phyloP scores from a whole-genome alignment of 2,888 invertebrate genomes.

The Phyllotreta striolata region DNA sequence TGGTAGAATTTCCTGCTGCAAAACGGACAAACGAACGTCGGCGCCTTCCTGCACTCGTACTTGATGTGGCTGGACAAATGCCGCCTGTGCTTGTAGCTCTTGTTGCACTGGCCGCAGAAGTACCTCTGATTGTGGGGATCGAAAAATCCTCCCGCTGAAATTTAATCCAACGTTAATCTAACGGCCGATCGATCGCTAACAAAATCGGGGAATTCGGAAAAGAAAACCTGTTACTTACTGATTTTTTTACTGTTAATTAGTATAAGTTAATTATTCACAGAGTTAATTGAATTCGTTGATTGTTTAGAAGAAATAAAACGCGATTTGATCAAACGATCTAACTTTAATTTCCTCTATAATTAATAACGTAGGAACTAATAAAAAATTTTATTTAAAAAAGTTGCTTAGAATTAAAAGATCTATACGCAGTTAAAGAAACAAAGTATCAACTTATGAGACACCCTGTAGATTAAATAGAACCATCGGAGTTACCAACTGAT shows the following conservation, averaged over 20 bases:
- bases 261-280: not conserved
- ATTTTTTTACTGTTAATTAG: too few species aligned
- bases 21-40: constrained; percentile 39
- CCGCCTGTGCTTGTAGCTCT: constrained; percentile 44
- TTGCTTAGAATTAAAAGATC: too few species aligned
- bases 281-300: too few species aligned
- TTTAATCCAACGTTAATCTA: not conserved
- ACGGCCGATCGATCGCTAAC: not conserved
- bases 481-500: too few species aligned
- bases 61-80: constrained; percentile 45
- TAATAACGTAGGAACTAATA: too few species aligned
- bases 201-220: not conserved
- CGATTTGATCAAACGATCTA: not conserved
- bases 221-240: too few species aligned
- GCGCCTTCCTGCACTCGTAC: constrained; percentile 45
- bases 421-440: too few species aligned
- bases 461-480: too few species aligned
- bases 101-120: constrained; percentile 40
- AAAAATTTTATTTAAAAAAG: too few species aligned
- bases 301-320: not conserved
- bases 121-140: constrained; percentile 31
- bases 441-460: too few species aligned
- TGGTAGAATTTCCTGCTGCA: constrained; percentile 44
- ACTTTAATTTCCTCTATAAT: too few species aligned
- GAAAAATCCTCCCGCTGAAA: constrained; percentile 21